A percentile compares a stretch with the other conserved stretches of the same genome.
phyloP scores from a whole-genome alignment of 2,797 vertebrate species.

The Hozukius guyotensis region DNA sequence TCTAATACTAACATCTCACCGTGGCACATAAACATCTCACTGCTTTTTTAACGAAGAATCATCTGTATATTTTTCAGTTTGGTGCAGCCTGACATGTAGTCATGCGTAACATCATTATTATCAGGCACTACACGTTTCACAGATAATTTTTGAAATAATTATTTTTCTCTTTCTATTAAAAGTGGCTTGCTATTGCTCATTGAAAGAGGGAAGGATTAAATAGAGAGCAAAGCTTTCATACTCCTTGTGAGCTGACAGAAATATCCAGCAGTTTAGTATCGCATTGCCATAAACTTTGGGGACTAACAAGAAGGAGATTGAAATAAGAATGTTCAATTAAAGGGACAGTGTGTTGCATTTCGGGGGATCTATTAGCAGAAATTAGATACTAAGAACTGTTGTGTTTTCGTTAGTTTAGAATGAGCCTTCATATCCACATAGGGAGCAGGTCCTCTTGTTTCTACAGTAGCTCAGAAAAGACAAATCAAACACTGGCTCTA shows the following conservation, averaged over 20 bases:
- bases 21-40: constrained; percentile 14
- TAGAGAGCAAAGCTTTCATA: background rate
- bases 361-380: no score
- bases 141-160: background rate
- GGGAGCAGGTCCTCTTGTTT: no score
- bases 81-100: background rate
- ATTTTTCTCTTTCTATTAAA: constrained; percentile 3
- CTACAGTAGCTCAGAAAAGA: no score
- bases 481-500: no score
- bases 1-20: constrained; percentile 27
- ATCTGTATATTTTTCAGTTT: background rate
- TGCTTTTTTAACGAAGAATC: constrained; percentile 13
- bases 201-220: background rate
- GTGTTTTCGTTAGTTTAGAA: no score
- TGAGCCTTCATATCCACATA: no score
- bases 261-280: background rate
- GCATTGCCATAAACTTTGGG: background rate
- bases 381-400: no score
- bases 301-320: background rate
- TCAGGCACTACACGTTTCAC: background rate
- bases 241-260: background rate
- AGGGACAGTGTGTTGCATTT: no score
- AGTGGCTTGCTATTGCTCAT: background rate
- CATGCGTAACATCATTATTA: background rate
- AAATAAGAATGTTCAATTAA: background rate